Evolutionary conservation across 2,888 invertebrate species (phyloP), one percentile per base, ranked within the genome.

Genomic region (Brenthis hecate): DNA sequence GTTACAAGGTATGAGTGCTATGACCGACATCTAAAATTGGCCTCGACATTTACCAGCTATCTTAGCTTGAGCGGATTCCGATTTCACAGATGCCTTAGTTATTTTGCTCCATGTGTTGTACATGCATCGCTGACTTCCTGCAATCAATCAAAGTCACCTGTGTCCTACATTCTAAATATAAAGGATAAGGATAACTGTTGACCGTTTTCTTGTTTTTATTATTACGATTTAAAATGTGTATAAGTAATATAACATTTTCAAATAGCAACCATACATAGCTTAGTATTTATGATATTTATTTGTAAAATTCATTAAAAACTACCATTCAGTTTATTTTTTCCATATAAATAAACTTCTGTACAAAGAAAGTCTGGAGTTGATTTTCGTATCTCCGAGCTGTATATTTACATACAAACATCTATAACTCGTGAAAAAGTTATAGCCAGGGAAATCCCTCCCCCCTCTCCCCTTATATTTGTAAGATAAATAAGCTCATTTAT

Each of bases 11-110:
- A 36, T 48, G 51, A 72, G 65, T 68, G 71, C 68, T 70, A 67
- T 84, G 87, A 84, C 86, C 85, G 86, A 85, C 80, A 84, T 88
- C 88, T 87, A 85, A 87, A 87, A 84, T 84, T 85, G 83, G 81
- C 82, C 75, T 75, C 77, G 82, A 80, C 85, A 85, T 88, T 87
- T 85, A 77, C 69, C 55, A 69, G 66, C 66, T 69, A 51, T 67
- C 56, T 68, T 47, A 64, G 60, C 66, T 64, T 66, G 61, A 61
- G 60, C 54, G 58, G 55, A 63, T 43, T 66, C 54, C 51, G 66
- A 54, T 65, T 69, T 65, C 57, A 51, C 51, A 51, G 55, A 48
- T 56, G 55, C 64, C 55, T 16, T 28, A 36, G 60, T 19, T 56
- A 53, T 67, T 66, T 72, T 69, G 65, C 50, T 56, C 23, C 32